A percentile compares a stretch with the other conserved stretches of the same genome.
phyloP scores from a whole-genome alignment of 2,888 invertebrate genomes.

The Monopis laevigella region DNA sequence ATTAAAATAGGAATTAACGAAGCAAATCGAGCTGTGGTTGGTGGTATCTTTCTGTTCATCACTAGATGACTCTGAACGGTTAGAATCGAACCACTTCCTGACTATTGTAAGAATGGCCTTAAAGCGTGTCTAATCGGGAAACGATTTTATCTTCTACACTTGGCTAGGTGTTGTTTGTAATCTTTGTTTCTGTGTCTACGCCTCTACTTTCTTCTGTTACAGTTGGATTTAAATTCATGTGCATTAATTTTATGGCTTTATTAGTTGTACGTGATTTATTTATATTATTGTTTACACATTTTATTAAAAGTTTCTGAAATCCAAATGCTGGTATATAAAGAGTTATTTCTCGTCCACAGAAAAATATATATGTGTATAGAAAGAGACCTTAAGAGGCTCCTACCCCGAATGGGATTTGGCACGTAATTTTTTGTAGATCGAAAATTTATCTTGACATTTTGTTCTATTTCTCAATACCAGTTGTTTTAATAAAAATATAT shows the following conservation, averaged over 20 bases:
- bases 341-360: too few relatives aligned
- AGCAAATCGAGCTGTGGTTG: conserved; percentile 22
- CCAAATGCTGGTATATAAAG: too few relatives aligned
- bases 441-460: too few relatives aligned
- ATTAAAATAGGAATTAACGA: conserved; percentile 22
- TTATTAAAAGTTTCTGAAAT: too few relatives aligned
- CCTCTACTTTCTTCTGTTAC: conserved; percentile 1
- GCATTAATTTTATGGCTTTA: neutral
- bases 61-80: conserved; percentile 14
- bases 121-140: conserved; percentile 36
- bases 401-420: too few relatives aligned
- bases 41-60: conserved; percentile 25
- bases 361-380: too few relatives aligned
- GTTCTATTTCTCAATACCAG: too few relatives aligned
- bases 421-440: too few relatives aligned
- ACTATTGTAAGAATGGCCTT: conserved; percentile 21
- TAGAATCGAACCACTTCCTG: conserved; percentile 23
- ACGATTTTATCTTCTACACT: conserved; percentile 29
- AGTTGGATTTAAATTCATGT: neutral
- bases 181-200: conserved; percentile 7
- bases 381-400: too few relatives aligned
- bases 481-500: too few relatives aligned
- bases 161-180: conserved; percentile 11
- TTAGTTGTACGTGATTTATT: neutral
- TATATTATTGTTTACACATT: neutral